Evolutionary conservation across 1,140 invertebrate genomes (phyloP).

Genomic region (Drosophila insularis): DNA sequence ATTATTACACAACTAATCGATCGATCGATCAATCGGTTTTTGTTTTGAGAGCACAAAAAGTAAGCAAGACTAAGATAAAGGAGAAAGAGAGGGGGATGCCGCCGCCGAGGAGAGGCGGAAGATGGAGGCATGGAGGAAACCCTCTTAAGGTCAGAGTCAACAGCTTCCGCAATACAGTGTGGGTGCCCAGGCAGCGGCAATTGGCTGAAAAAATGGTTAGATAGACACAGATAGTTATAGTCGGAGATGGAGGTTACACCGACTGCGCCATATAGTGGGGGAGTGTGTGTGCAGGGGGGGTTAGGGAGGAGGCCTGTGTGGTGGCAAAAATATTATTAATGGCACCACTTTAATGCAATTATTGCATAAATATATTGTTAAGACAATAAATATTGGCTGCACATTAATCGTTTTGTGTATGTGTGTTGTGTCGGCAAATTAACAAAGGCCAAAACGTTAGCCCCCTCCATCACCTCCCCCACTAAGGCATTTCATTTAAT

Average conservation of each 20-base stretch:
- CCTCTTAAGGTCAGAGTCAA: constrained; percentile 41
- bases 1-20: neutral
- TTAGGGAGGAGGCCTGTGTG: neutral
- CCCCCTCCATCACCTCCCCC: neutral
- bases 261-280: neutral
- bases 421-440: constrained; percentile 59
- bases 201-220: neutral
- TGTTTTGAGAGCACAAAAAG: neutral
- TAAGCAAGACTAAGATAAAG: too few relatives aligned
- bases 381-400: constrained; percentile 72
- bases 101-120: neutral
- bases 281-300: neutral
- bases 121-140: constrained; percentile 31
- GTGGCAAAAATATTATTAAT: constrained; percentile 74
- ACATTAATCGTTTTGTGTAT: constrained; percentile 41
- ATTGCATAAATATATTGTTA: constrained; percentile 78
- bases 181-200: constrained; percentile 9
- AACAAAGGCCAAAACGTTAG: constrained; percentile 53
- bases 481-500: constrained; percentile 20
- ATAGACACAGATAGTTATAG: constrained; percentile 8
- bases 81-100: neutral
- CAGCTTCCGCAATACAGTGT: constrained; percentile 43
- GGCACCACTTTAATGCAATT: constrained; percentile 75
- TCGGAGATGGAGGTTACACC: neutral
- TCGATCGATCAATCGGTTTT: constrained; percentile 3